These are phyloP conservation scores for Ophiothrix spiculata DNA, from an alignment of 35 echinoderm and acorn worm genomes.

Conservation along the genomic window DNA sequence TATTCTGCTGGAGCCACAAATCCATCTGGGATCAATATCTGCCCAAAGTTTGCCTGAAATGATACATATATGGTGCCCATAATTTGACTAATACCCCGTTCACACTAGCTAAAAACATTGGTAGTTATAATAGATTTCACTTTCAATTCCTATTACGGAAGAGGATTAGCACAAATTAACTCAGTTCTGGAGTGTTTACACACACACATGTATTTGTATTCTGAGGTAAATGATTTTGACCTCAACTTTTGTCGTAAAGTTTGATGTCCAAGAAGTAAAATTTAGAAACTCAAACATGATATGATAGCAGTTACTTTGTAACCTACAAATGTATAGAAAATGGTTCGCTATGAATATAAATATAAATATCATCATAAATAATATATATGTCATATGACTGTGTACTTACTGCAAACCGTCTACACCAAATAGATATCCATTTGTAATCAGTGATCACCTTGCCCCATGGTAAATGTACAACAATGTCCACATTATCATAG, in stretches of 20 bases:
- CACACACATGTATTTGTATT: too few relatives aligned
- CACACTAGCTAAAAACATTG: not conserved
- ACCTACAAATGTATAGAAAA: not conserved
- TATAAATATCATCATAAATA: not conserved
- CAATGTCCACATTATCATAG: not conserved
- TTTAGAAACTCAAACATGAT: not conserved
- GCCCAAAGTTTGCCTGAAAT: not conserved
- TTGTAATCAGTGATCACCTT: conserved; percentile 32
- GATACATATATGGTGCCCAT: not conserved
- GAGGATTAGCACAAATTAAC: too few relatives aligned
- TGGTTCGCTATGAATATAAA: not conserved
- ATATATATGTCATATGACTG: not conserved
- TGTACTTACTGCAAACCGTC: conserved; percentile 15
- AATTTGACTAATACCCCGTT: not conserved
- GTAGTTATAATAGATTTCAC: not conserved
- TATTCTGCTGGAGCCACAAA: not conserved
- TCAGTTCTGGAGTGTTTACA: too few relatives aligned
- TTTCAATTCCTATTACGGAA: too few relatives aligned
- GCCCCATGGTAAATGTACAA: conserved; percentile 3
- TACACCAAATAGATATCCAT: conserved; percentile 62
- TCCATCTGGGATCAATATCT: not conserved
- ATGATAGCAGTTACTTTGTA: not conserved
- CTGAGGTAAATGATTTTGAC: not conserved
- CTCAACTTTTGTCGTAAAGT: not conserved
- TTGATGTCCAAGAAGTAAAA: not conserved